Evolutionary conservation across 1,140 invertebrate species (phyloP).

Genomic region (Neelides sp.): DNA sequence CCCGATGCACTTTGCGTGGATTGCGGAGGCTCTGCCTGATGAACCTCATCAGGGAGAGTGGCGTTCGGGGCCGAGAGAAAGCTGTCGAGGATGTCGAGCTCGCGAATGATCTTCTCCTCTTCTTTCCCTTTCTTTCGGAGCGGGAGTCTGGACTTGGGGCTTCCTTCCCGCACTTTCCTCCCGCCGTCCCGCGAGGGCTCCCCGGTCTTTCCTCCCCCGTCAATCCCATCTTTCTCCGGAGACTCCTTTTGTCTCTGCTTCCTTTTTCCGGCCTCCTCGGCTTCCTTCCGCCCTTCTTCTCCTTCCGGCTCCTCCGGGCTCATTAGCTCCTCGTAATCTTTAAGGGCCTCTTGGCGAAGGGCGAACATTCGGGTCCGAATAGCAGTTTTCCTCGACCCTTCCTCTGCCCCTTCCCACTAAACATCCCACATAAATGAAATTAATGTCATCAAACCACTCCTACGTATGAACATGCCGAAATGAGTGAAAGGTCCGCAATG

Average conservation of each 20-base stretch:
- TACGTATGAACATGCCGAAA: no score
- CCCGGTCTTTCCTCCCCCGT: no score
- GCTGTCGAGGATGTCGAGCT: slow-evolving; percentile 26
- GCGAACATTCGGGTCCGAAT: slow-evolving; percentile 70
- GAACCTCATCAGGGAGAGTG: no score
- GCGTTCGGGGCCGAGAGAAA: no score
- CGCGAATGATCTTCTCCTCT: slow-evolving; percentile 20
- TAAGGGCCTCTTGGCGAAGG: slow-evolving; percentile 58
- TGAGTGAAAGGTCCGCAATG: no score
- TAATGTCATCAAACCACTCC: no score
- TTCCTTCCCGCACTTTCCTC: no score
- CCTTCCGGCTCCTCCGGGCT: background rate
- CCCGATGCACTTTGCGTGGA: background rate
- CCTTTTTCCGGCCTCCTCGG: background rate
- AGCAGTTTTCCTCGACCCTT: slow-evolving; percentile 69
- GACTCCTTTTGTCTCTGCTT: slow-evolving; percentile 12
- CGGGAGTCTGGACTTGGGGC: no score
- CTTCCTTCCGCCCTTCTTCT: background rate
- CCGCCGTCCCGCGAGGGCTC: no score
- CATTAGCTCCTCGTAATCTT: slow-evolving; percentile 35
- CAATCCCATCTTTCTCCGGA: no score
- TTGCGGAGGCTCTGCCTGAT: no score
- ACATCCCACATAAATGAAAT: slow-evolving; percentile 27
- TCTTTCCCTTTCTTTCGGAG: no score
- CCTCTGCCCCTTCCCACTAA: slow-evolving; percentile 72